Evolutionary conservation across 2,888 invertebrate genomes (phyloP), one percentile per base, ranked within the genome.

Genomic region (Ptilodon capucinus): DNA sequence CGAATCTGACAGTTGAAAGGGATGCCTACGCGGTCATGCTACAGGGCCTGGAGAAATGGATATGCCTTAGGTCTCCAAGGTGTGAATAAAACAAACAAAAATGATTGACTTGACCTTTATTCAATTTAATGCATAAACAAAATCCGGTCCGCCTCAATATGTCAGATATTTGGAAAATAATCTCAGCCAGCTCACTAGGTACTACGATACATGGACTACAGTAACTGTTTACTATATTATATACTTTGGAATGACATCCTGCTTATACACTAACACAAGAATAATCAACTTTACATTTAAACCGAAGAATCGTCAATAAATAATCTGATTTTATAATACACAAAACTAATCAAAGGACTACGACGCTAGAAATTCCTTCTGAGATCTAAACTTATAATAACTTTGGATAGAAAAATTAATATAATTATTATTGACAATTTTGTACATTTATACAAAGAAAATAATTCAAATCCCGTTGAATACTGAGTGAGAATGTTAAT

Each of bases 311-410:
- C 70, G 72, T 81, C 79, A 86, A 90, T 88, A 89, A 90, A 90
- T 88, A 88, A 90, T 87, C 84, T 82, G 84, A 74, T 81, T 79
- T 78, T 64, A 76, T 73, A 75, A 84, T 81, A n/a, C 82, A 84
- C 74, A 85, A 72, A 85, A 85, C 82, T 83, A 81, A 84, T 72
- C 73, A 70, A 76, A 71, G 67, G 65, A 70, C 74, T 78, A 79
- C 78, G 76, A 78, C 72, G 73, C 84, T 86, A 85, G 74, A 80
- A 81, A 82, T 81, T 84, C 79, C 81, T 63, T 81, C 76, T 90
- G 91, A 91, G 91, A 90, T 91, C 91, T 90, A 86, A 84, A 71
- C 89, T 90, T 90, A 89, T 71, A 84, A 84, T 86, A 86, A 88
- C 90, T 91, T 91, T 90, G 91, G 90, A 90, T 88, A 62, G 72